phyloP scores from a whole-genome alignment of 2,113 vertebrate genomes.

The Dendrocopos noguchii region DNA sequence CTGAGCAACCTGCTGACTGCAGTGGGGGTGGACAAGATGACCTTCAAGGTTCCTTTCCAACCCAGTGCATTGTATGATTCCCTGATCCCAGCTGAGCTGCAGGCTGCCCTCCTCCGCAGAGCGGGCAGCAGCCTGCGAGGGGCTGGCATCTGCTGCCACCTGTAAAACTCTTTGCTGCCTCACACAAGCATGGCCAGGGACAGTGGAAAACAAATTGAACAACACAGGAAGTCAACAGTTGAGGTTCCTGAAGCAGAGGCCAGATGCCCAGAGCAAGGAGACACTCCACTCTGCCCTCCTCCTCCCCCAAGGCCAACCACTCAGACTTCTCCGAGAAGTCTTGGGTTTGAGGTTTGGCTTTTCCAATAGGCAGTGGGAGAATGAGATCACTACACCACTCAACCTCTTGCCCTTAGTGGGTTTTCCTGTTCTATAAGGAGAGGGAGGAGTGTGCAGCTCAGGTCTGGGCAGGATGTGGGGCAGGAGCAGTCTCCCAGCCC shows the following conservation, averaged over 20 bases:
- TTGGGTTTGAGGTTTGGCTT: neutral
- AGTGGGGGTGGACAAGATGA: no score
- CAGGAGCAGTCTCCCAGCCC: neutral
- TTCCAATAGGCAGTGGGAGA: neutral
- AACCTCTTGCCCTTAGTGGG: neutral
- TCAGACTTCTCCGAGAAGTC: neutral
- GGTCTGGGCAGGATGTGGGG: neutral
- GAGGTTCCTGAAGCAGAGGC: neutral
- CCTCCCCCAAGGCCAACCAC: neutral
- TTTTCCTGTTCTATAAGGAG: neutral
- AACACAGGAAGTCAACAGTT: neutral
- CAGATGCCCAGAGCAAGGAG: neutral
- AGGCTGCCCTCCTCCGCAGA: accelerated
- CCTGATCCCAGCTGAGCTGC: accelerated
- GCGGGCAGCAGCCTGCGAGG: accelerated
- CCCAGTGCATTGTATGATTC: no score
- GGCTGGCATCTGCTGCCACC: neutral
- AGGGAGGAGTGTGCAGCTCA: neutral
- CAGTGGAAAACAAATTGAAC: neutral
- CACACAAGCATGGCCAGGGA: neutral
- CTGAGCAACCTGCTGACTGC: no score
- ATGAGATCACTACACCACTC: neutral
- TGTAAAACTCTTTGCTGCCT: neutral
- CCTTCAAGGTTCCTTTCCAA: no score
- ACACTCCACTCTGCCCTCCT: neutral